Conservation (phyloP, 2,797 vertebrate genomes). For the Miichthys miiuy region DNA sequence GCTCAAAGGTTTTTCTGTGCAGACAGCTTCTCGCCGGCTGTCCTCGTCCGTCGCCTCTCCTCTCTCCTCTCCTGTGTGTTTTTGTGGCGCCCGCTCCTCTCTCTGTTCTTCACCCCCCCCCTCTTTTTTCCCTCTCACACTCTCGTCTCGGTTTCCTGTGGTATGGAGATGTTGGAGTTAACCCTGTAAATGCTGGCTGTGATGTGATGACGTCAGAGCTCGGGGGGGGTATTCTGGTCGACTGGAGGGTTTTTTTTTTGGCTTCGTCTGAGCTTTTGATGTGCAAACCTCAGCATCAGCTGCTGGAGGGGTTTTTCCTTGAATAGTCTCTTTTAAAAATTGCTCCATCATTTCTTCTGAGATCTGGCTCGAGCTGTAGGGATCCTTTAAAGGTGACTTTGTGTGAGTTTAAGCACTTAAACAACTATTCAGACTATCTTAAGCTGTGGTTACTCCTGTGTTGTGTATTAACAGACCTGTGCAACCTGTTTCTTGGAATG, state of each 20-base stretch:
- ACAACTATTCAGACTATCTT: neutral
- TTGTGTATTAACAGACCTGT: slow-evolving; percentile 18
- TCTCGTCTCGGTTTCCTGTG: slow-evolving; percentile 72
- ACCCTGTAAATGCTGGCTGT: slow-evolving; percentile 78
- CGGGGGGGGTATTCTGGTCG: slow-evolving; percentile 6
- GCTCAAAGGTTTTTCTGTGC: slow-evolving; percentile 1
- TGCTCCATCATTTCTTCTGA: neutral
- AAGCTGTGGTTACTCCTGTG: neutral
- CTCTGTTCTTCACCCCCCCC: slow-evolving; percentile 46
- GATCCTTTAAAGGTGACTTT: neutral
- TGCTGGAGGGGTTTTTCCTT: neutral
- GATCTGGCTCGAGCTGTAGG: neutral
- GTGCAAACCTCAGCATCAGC: slow-evolving; percentile 18
- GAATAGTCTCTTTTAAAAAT: too few species aligned
- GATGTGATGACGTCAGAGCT: slow-evolving; percentile 47
- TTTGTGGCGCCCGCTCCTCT: slow-evolving; percentile 46
- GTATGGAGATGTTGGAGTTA: slow-evolving; percentile 73
- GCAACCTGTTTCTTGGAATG: slow-evolving; percentile 21
- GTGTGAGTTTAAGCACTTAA: neutral
- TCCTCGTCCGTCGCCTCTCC: slow-evolving; percentile 39
- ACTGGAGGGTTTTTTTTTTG: neutral
- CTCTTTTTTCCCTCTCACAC: slow-evolving; percentile 26
- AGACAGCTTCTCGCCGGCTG: slow-evolving; percentile 12
- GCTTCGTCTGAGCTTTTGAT: slow-evolving; percentile 12
- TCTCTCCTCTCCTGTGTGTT: slow-evolving; percentile 46